phyloP scores from a whole-genome alignment of 2,888 invertebrate genomes.

The Ichneumoninae sp. region DNA sequence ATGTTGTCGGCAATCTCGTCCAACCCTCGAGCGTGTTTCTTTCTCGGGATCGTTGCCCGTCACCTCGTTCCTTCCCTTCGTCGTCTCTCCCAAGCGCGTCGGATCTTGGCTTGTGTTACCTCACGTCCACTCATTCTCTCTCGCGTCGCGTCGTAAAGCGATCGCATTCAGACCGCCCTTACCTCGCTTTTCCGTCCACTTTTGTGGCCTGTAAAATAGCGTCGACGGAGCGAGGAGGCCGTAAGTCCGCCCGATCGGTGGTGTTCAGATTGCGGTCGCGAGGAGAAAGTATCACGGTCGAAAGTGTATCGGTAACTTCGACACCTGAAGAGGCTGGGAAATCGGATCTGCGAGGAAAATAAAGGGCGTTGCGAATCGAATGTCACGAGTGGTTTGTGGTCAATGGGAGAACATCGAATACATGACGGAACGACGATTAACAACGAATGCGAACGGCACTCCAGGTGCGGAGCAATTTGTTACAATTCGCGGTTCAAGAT shows the following conservation, averaged over 20 bases:
- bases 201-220: slow-evolving; percentile 39
- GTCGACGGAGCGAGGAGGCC: slow-evolving; percentile 53
- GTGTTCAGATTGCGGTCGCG: slow-evolving; percentile 51
- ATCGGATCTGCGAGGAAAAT: neutral
- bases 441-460: neutral
- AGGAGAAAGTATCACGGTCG: neutral
- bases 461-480: neutral
- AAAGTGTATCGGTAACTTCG: neutral
- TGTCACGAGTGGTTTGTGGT: neutral
- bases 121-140: slow-evolving; percentile 38
- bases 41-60: slow-evolving; percentile 41
- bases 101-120: neutral
- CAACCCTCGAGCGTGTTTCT: slow-evolving; percentile 63
- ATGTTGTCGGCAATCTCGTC: slow-evolving; percentile 71
- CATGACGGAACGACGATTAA: neutral
- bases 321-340: neutral
- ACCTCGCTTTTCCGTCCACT: neutral
- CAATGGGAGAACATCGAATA: neutral
- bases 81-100: slow-evolving; percentile 16
- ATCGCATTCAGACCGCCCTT: slow-evolving; percentile 2
- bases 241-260: slow-evolving; percentile 44
- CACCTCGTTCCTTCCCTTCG: slow-evolving; percentile 16
- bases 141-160: neutral
- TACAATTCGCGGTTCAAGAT: neutral
- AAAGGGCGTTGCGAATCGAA: neutral